phyloP scores from a whole-genome alignment of 1,140 invertebrate genomes.

The Ceratina calcarata region DNA sequence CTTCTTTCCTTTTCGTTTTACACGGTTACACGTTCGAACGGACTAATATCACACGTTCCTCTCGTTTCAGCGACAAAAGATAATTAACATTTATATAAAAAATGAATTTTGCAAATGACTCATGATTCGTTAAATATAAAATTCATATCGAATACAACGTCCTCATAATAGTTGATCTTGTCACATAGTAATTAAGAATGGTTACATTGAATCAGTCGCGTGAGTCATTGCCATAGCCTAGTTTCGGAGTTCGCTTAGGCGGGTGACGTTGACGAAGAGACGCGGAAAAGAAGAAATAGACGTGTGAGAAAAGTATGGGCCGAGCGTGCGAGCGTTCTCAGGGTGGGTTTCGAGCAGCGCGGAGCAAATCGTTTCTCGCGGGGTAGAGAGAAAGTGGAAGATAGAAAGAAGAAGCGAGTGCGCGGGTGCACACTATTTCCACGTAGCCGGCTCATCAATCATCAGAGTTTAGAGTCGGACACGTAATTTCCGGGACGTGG shows the following conservation, averaged over 20 bases:
- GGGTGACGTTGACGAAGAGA: constrained; percentile 27
- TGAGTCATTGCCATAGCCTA: too few species aligned
- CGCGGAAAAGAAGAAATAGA: background rate
- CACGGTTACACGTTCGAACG: background rate
- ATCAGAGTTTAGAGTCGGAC: constrained; percentile 78
- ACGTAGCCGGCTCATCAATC: constrained; percentile 75
- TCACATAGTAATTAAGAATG: too few species aligned
- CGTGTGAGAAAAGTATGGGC: constrained; percentile 10
- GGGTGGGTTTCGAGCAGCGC: constrained; percentile 11
- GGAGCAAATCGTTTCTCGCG: constrained; percentile 39
- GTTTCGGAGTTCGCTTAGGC: background rate
- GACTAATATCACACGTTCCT: too few species aligned
- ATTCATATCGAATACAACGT: too few species aligned
- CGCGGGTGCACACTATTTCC: constrained; percentile 55
- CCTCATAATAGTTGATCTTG: too few species aligned
- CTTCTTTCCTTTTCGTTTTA: background rate
- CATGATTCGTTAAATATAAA: too few species aligned
- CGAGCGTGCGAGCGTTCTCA: constrained; percentile 22
- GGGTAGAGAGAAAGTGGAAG: constrained; percentile 23
- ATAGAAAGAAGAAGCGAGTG: constrained; percentile 37
- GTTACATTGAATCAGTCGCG: too few species aligned
- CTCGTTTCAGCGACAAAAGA: too few species aligned
- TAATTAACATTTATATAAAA: too few species aligned
- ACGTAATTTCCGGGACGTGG: constrained; percentile 77
- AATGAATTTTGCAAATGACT: too few species aligned